Evolutionary conservation across 2,113 vertebrate genomes (phyloP), one percentile per base, ranked within the genome.

Genomic region (Eira barbara): DNA sequence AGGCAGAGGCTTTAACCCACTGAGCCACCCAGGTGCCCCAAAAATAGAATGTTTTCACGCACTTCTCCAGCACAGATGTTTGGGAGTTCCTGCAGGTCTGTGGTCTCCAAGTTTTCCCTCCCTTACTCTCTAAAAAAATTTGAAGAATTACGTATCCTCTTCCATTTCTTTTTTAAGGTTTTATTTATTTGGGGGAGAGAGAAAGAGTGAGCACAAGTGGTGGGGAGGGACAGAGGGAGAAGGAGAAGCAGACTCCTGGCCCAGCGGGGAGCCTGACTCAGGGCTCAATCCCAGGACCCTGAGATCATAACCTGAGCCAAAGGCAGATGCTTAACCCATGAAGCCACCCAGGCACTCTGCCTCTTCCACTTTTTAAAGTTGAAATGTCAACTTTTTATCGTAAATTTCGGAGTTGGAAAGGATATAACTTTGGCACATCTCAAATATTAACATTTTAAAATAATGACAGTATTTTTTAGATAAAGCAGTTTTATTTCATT

Each of bases 51-150:
- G 52, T 55, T 18, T 55, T 55, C 52, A 6, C 6, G 6, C 3
- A 1, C 5, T 2, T 23, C 42, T 21, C 25, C 6, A 6, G 34
- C 4, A 23, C 65, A 9, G 2, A 6, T 1, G 4, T 42, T 3
- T 3, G 4, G 11, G n/a, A 47, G 25, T 6, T 21, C 13, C 11
- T 20, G 27, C 10, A 14, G 49, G 39, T 0, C 27, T 25, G 0
- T 4, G 31, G 3, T 5, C 52, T 83, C 59, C 9, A 20, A 31
- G 3, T 47, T 21, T 52, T 13, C 71, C 87, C n/a, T n/a, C 5
- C 2, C 1, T 20, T 7, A 3, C 29, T 49, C 25, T 7, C 34
- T 23, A 18, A 76, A 36, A 79, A 47, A 63, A 39, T 23, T 34
- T 14, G 29, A 29, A 89, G 63, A 21, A 5, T 34, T 14, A 3